phyloP scores from a whole-genome alignment of 2,797 vertebrate species.

The Tokudaia tokunoshimensis region DNA sequence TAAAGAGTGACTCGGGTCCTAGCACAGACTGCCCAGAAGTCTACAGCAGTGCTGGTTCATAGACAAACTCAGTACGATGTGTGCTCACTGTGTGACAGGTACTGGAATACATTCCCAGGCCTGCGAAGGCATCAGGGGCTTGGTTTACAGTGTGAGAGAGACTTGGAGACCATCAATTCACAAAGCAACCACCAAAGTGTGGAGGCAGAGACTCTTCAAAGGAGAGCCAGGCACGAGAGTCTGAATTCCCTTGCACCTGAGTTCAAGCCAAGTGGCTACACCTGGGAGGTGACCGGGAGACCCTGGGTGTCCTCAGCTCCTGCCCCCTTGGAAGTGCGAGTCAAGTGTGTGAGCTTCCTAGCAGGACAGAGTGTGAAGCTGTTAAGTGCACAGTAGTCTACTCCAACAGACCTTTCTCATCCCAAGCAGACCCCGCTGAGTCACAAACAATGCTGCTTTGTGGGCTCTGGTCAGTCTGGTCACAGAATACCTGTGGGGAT shows the following conservation, averaged over 20 bases:
- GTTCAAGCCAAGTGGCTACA: neutral
- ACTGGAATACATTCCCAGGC: too few species aligned
- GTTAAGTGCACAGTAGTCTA: slow-evolving; percentile 65
- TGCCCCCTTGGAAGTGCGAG: neutral
- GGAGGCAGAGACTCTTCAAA: neutral
- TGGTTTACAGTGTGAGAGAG: neutral
- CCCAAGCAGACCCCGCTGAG: slow-evolving; percentile 53
- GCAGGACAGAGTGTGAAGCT: slow-evolving; percentile 56
- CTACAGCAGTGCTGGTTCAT: neutral
- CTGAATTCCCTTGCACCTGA: neutral
- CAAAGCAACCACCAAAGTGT: neutral
- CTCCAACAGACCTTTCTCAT: slow-evolving; percentile 64
- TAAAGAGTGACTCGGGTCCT: neutral
- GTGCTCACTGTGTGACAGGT: neutral
- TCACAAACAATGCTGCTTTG: slow-evolving; percentile 70
- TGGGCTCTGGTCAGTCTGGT: slow-evolving; percentile 56
- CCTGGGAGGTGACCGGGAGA: neutral
- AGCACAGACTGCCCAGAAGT: neutral
- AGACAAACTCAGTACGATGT: neutral
- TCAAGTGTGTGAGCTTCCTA: slow-evolving; percentile 29
- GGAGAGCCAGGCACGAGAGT: neutral
- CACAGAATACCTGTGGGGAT: slow-evolving; percentile 55
- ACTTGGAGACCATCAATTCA: neutral
- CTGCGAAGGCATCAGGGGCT: neutral
- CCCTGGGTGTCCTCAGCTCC: too few species aligned